A percentile compares a stretch with the other conserved stretches of the same genome.
Evolutionary conservation across 53 echinoderm and acorn worm genomes (phyloP).

Genomic region (Actinopyga echinites): DNA sequence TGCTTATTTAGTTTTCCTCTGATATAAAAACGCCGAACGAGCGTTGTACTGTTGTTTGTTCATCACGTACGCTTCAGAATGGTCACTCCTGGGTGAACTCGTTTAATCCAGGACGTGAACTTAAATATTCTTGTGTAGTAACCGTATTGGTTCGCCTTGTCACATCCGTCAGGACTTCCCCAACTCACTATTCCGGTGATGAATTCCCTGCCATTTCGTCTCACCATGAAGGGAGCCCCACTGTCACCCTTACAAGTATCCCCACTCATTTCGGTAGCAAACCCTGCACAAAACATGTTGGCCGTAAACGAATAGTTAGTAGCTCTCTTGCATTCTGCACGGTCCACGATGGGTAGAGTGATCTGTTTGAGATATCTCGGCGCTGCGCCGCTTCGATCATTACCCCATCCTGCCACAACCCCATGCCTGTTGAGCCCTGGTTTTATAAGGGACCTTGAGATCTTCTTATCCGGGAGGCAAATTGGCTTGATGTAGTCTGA

Average conservation of each 20-base stretch:
- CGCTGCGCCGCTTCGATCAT: background rate
- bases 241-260: slow-evolving; percentile 89
- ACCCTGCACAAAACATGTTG: slow-evolving; percentile 94
- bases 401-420: slow-evolving; percentile 71
- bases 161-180: slow-evolving; percentile 82
- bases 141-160: slow-evolving; percentile 63
- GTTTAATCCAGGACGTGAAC: slow-evolving; percentile 80
- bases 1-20: too few relatives aligned
- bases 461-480: slow-evolving; percentile 72
- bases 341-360: slow-evolving; percentile 63
- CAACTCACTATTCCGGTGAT: slow-evolving; percentile 88
- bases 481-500: slow-evolving; percentile 77
- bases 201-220: slow-evolving; percentile 65
- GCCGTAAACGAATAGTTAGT: slow-evolving; percentile 58
- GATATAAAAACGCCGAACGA: too few relatives aligned
- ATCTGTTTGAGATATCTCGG: slow-evolving; percentile 79
- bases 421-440: slow-evolving; percentile 33
- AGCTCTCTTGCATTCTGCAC: slow-evolving; percentile 59
- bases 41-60: too few relatives aligned
- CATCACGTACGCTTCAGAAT: background rate
- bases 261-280: slow-evolving; percentile 45
- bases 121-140: slow-evolving; percentile 80
- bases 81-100: slow-evolving; percentile 7
- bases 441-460: slow-evolving; percentile 51
- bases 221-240: slow-evolving; percentile 71